Evolutionary conservation across 2,113 vertebrate genomes (phyloP), one percentile per base, ranked within the genome.

Genomic region (Anarrhichthys ocellatus): DNA sequence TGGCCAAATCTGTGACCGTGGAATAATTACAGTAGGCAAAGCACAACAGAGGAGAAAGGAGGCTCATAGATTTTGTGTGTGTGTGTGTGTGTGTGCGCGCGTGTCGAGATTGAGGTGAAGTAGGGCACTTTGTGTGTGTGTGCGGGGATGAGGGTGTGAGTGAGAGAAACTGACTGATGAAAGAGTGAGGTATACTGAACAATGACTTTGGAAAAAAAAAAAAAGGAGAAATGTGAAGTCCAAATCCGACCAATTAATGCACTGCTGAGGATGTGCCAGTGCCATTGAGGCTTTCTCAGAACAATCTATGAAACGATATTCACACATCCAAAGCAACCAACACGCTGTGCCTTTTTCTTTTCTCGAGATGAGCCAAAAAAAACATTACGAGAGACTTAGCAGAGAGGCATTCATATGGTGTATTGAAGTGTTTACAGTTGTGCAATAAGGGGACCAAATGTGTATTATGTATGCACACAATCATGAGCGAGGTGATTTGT

Each of bases 1-100:
- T 99, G 93, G 97, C 98, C 93, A 99, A 99, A 91, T 99, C 98
- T 89, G 98, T 99, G 79, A 99, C 98, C 0, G 97, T 99, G 91
- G 97, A 99, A 88, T 99, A 95, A 95, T 74, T 50, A 15, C 27
- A 66, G 15, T 20, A 50, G 11, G 46, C 22, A 72, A 66, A 85
- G 34, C 67, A 32, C 42, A 76, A 29, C 20, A 81, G 84, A 67
- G 44, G 50, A 84, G 81, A 70, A 48, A 73, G 58, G 64, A 82
- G 71, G 32, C 71, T 65, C 65, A 48, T 44, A 86, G 84, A 87
- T 87, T 90, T 88, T 83, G 78, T 87, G 50, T 36, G 70, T 74
- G 44, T 75, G 46, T 52, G 44, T 40, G 46, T 73, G 54, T 67
- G 71, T 68, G 56, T 27, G 27, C 56, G 54, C 50, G 63, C 32